Percentiles rank a stretch among this genome's conserved stretches.
Conservation (phyloP, 2,888 invertebrate genomes). For the Sinhomidia bicolor region DNA sequence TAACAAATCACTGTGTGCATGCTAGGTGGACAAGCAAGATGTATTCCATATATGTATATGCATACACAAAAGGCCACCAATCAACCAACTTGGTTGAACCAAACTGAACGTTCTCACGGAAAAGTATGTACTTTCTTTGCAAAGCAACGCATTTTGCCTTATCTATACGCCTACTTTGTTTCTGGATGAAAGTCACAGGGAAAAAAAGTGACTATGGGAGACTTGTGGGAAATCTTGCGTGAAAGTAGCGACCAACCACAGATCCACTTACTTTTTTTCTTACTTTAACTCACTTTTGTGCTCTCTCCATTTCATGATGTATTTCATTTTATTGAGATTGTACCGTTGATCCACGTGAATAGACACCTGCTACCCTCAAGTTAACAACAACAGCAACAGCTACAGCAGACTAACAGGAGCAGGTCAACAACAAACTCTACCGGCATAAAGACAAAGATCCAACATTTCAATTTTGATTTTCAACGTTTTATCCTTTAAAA, state of each 20-base stretch:
- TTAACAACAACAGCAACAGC: neutral
- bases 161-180: neutral
- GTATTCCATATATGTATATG: too few relatives aligned
- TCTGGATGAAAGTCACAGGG: constrained; percentile 4
- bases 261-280: constrained; percentile 51
- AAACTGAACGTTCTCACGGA: neutral
- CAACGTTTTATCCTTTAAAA: neutral
- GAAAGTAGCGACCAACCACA: constrained; percentile 52
- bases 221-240: constrained; percentile 47
- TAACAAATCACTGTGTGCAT: too few relatives aligned
- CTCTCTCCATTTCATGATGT: neutral
- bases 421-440: neutral
- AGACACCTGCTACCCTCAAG: constrained; percentile 22
- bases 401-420: neutral
- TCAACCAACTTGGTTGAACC: too few relatives aligned
- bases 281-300: neutral
- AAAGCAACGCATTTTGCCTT: neutral
- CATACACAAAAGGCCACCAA: too few relatives aligned
- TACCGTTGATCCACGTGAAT: constrained; percentile 26
- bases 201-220: neutral
- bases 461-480: constrained; percentile 15
- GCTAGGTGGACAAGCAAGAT: too few relatives aligned
- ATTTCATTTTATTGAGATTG: constrained; percentile 38
- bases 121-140: neutral
- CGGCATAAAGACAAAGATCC: neutral